Base-by-base conservation (phyloP, 1,140 invertebrate genomes). In the Myzus persicae region DNA sequence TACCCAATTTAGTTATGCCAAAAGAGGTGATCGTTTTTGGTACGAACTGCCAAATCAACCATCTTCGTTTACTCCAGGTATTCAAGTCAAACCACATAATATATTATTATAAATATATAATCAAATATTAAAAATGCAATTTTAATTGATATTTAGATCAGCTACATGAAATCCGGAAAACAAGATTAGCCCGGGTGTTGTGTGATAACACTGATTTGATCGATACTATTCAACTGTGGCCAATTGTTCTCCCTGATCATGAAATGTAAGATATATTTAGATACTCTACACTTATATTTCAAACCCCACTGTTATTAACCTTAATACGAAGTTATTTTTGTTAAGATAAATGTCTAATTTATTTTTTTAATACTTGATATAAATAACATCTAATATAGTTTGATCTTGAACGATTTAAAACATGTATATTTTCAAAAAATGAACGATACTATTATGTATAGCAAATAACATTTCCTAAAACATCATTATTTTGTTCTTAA, bases 191-290 rank as follows among this genome's bases (percentile, higher is more conserved):
- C 0, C 96, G 98, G 92, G 95, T 99, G 54, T 97, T 99, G 91
- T 99, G 99, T 95, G 98, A 99, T 95, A 99, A 99, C 94, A 98
- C 98, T 2, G 98, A 99, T 95, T 96, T 98, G 84, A 97, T 99
- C 90, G 97, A 98, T 94, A 98, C 98, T 2, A 97, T 99, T 93
- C 99, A 99, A 95, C 96, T 98, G 31, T 98, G 99, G 95, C 98
- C 99, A 0, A 98, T 99, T 97, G 97, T 98, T 1, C 95, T 98
- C 94, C 98, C 98, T 1, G 98, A 98, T 96, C 97, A 98, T 95
- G 97, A 98, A 96, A 97, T 98, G 98, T 98, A 96, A 89, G 88
- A 54, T 54, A 89, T 31, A 85, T 85, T 11, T 42, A 26, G 26
- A 42, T 24, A 40, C n/a, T 2, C 38, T 40, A 24, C 36, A 24